Base-by-base conservation (phyloP, 1,140 invertebrate genomes). In the Drosophila ambigua region DNA sequence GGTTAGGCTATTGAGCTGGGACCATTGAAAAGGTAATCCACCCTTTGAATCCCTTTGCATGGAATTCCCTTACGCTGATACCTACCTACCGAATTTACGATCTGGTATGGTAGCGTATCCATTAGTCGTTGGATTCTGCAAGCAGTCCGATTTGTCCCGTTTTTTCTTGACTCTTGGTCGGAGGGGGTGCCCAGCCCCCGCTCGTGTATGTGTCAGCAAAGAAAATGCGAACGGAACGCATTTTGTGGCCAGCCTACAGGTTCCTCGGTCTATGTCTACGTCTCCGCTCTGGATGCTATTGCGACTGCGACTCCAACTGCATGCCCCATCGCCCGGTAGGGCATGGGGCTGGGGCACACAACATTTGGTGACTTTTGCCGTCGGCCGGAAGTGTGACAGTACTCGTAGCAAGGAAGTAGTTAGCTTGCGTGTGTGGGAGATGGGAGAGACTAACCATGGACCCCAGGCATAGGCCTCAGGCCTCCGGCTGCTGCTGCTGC, bases 151-250 rank as follows among this genome's bases (percentile, higher is more conserved):
- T 51, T 15, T 68, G 55, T 41, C 7, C 28, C 31, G 51, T 79
- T 68, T 78, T 72, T 73, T 78, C 49, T 72, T 72, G 44, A 23
- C 20, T 20, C 20, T 20, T 20, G 20, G 20, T 20, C 20, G 20
- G 20, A 20, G 20, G 20, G 20, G 20, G 20, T 48, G 44, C 31
- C 48, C 24, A n/a, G 16, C 35, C 66, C 64, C 64, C 9, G 31
- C 9, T 39, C 11, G 35, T 11, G 35, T 31, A 31, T 31, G 35
- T 39, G 11, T 11, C 11, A 39, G 35, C 35, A 39, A 67, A 77
- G 81, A 80, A 80, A 59, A 73, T 85, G 67, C 81, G 52, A 77
- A 73, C 60, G 67, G 66, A 73, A 83, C 77, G 77, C 68, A 82
- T 81, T 82, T 83, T 84, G 82, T 65, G 81, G 81, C 59, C 44